A percentile compares a stretch with the other conserved stretches of the same genome.
Evolutionary conservation across 2,113 vertebrate species (phyloP).

Genomic region (Saimiri boliviensis): DNA sequence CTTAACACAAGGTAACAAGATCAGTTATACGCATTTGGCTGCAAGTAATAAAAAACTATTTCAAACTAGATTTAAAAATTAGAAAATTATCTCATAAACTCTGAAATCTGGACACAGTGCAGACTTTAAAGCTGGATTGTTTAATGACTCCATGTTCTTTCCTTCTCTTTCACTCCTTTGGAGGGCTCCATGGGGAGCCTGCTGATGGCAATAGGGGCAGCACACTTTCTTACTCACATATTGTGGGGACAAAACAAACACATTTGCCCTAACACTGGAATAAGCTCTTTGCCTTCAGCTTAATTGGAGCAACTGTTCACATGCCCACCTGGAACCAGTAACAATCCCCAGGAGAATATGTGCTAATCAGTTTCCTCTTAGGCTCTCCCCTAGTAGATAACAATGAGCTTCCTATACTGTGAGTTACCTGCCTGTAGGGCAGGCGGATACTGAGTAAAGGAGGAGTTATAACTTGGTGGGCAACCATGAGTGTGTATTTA

Average conservation of each 20-base stretch:
- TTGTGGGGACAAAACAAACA: background rate
- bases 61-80: slow-evolving; percentile 26
- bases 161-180: background rate
- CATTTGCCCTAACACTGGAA: background rate
- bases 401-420: background rate
- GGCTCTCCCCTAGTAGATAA: background rate
- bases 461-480: background rate
- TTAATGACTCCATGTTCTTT: background rate
- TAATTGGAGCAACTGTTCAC: background rate
- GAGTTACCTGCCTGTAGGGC: too few relatives aligned
- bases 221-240: background rate
- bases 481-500: background rate
- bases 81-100: background rate
- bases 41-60: background rate
- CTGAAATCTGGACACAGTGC: background rate
- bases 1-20: background rate
- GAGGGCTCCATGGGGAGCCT: background rate
- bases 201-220: background rate
- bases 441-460: background rate
- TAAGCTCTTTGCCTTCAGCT: background rate
- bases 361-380: background rate
- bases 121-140: background rate
- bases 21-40: background rate
- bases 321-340: background rate
- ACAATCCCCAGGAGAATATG: background rate